A percentile compares a stretch with the other conserved stretches of the same genome.
These are phyloP conservation scores for Neoascia interrupta DNA, from an alignment of 2,888 invertebrate genomes.

Conservation along the genomic window DNA sequence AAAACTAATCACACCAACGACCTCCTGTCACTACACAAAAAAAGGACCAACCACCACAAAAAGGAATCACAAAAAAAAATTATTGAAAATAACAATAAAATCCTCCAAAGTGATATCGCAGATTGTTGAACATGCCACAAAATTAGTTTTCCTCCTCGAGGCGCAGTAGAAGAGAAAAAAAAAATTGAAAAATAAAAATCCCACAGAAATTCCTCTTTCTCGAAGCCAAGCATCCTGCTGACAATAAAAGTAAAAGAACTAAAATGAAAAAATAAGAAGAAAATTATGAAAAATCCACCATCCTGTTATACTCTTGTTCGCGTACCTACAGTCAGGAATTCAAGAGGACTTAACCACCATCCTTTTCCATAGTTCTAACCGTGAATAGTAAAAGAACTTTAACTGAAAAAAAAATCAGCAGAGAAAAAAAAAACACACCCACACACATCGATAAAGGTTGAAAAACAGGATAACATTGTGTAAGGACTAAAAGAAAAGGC, in stretches of 20 bases:
- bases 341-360: slow-evolving; percentile 19
- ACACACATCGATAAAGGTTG: too few species aligned
- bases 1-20: slow-evolving; percentile 54
- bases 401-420: neutral
- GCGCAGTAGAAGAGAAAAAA: slow-evolving; percentile 15
- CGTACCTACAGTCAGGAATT: neutral
- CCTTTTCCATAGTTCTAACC: slow-evolving; percentile 18
- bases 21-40: neutral
- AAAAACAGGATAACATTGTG: slow-evolving; percentile 42
- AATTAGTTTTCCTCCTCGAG: slow-evolving; percentile 61
- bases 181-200: slow-evolving; percentile 37
- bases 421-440: neutral
- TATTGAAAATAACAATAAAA: slow-evolving; percentile 62
- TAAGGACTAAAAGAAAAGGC: slow-evolving; percentile 31
- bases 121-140: slow-evolving; percentile 63
- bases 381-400: slow-evolving; percentile 35
- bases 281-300: neutral
- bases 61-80: slow-evolving; percentile 12
- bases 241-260: slow-evolving; percentile 15
- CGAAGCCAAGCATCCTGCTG: slow-evolving; percentile 21
- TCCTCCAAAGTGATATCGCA: slow-evolving; percentile 63
- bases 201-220: slow-evolving; percentile 50
- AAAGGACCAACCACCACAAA: neutral
- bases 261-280: neutral
- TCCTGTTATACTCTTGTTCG: slow-evolving; percentile 30